Conservation (phyloP, 2,113 vertebrate species). For the Nothocercus julius region DNA sequence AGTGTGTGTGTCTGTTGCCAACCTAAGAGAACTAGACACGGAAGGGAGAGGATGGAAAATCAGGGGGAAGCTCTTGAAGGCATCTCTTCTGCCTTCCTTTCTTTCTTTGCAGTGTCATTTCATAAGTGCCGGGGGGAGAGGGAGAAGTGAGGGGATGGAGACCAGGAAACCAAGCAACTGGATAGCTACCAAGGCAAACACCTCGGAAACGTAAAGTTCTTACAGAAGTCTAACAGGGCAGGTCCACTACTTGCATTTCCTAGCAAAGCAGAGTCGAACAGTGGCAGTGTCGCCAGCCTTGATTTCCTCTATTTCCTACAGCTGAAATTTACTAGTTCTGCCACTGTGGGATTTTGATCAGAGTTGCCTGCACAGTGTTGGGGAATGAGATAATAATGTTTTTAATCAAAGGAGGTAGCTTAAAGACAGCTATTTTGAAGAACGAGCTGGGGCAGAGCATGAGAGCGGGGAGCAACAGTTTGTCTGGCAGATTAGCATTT, state of each 20-base stretch:
- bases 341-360: neutral
- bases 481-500: neutral
- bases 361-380: neutral
- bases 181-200: slow-evolving; percentile 30
- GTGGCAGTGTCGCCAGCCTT: fast-evolving
- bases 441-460: neutral
- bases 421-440: neutral
- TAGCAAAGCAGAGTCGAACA: neutral
- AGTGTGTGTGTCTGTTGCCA: neutral
- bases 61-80: neutral
- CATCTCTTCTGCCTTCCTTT: neutral
- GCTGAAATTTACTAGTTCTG: neutral
- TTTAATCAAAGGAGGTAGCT: neutral
- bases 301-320: neutral
- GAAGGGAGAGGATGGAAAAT: slow-evolving; percentile 32
- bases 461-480: neutral
- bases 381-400: neutral
- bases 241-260: neutral
- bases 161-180: slow-evolving; percentile 57
- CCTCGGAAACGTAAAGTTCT: slow-evolving; percentile 26
- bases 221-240: neutral
- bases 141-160: neutral
- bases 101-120: slow-evolving; percentile 30
- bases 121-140: neutral
- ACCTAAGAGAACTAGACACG: neutral